phyloP scores from a whole-genome alignment of 2,113 vertebrate genomes.

The Sporophila hypoxantha region DNA sequence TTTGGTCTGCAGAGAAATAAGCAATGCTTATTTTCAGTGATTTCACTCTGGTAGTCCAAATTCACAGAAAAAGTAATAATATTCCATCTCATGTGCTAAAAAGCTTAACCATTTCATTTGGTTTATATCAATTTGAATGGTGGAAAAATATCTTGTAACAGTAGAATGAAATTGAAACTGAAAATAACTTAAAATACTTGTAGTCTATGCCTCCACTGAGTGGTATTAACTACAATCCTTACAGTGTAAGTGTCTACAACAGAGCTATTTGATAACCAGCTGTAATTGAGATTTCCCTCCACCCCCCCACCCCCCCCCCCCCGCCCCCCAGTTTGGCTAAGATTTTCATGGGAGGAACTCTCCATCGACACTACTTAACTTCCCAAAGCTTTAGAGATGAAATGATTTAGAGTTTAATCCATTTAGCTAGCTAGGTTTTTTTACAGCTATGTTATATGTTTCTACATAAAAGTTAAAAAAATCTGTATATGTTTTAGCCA shows the following conservation, averaged over 20 bases:
- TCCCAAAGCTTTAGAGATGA: not conserved
- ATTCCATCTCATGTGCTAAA: not conserved
- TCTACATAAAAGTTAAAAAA: not conserved
- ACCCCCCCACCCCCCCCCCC: too few relatives aligned
- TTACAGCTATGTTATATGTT: not conserved
- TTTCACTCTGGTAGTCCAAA: not conserved
- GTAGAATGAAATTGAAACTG: not conserved
- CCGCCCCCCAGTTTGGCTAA: not conserved
- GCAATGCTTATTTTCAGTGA: not conserved
- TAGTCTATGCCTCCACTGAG: not conserved
- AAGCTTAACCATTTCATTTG: not conserved
- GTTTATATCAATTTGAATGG: not conserved
- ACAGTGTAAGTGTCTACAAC: not conserved
- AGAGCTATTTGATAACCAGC: not conserved
- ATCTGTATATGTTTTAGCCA: not conserved
- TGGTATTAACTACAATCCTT: not conserved
- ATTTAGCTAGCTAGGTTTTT: not conserved
- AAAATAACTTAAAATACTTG: not conserved
- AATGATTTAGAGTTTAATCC: not conserved
- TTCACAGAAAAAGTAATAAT: not conserved
- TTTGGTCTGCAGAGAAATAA: not conserved
- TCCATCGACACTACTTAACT: not conserved
- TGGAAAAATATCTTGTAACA: not conserved
- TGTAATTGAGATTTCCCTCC: not conserved
- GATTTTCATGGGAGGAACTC: not conserved